phyloP scores from a whole-genome alignment of 1,140 invertebrate genomes.

The Megalonaias nervosa region DNA sequence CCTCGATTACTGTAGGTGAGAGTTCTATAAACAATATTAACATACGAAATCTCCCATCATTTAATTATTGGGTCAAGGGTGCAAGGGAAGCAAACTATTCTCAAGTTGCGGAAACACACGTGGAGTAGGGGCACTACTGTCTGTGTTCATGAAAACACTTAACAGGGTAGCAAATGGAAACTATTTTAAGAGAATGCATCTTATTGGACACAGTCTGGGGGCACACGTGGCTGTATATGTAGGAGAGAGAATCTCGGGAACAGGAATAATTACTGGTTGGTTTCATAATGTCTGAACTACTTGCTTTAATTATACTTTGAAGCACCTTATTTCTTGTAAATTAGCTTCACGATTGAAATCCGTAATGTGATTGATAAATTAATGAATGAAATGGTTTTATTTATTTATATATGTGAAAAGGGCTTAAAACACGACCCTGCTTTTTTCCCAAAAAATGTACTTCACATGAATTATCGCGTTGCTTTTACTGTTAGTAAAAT shows the following conservation, averaged over 20 bases:
- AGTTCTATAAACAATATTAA: no score
- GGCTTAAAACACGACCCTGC: no score
- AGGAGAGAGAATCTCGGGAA: conserved; percentile 86
- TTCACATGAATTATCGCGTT: no score
- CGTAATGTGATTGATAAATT: not conserved
- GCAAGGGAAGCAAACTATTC: conserved; percentile 88
- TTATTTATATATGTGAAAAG: not conserved
- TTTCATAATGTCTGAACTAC: not conserved
- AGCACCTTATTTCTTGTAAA: not conserved
- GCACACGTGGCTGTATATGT: conserved; percentile 92
- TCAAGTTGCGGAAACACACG: conserved; percentile 90
- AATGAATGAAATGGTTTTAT: not conserved
- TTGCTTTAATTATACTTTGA: not conserved
- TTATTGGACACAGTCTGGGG: conserved; percentile 92
- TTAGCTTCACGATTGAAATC: not conserved
- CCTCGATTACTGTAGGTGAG: no score
- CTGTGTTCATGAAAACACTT: conserved; percentile 77
- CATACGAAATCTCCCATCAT: conserved; percentile 57
- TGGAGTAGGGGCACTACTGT: conserved; percentile 90
- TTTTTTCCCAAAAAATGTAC: not conserved
- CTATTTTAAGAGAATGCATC: conserved; percentile 73
- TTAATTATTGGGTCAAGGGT: conserved; percentile 92
- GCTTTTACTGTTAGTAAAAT: no score
- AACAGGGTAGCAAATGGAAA: conserved; percentile 22
- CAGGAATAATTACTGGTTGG: conserved; percentile 79